Percentiles rank a stretch among this genome's conserved stretches.
Conservation (phyloP, 2,113 vertebrate species). For the Chaetodon trifascialis region DNA sequence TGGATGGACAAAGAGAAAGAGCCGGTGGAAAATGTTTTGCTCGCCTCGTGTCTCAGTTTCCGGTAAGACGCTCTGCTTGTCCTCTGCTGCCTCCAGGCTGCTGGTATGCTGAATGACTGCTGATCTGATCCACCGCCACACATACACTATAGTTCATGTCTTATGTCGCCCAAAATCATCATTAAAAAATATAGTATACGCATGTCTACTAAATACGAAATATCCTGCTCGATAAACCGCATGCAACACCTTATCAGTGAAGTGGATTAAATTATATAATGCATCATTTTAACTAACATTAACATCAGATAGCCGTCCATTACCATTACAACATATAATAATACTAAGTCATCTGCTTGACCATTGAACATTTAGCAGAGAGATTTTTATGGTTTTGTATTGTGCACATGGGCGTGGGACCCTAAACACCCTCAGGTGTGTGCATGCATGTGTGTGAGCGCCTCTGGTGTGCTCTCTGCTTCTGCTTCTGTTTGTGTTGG, state of each 20-base stretch:
- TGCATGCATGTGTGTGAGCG: too few relatives aligned
- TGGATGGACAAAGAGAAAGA: conserved; percentile 76
- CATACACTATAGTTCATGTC: background rate
- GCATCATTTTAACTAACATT: too few relatives aligned
- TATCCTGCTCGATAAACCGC: background rate
- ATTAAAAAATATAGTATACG: background rate
- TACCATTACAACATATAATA: background rate
- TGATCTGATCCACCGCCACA: background rate
- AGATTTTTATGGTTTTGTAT: background rate
- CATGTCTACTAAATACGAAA: background rate
- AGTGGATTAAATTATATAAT: background rate
- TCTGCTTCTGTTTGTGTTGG: background rate
- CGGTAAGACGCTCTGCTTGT: conserved; percentile 5
- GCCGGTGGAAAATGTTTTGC: conserved; percentile 70
- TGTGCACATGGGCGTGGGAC: background rate
- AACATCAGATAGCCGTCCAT: background rate
- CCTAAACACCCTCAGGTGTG: too few relatives aligned
- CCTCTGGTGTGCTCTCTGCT: background rate
- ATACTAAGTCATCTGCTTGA: too few relatives aligned
- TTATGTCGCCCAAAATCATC: background rate
- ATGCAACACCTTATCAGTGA: background rate
- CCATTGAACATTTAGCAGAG: background rate
- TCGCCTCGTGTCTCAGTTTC: conserved; percentile 52
- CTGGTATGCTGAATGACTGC: background rate
- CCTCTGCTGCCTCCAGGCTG: conserved; percentile 60